phyloP scores from a whole-genome alignment of 1,140 invertebrate species.

The Daktulosphaira vitifoliae region DNA sequence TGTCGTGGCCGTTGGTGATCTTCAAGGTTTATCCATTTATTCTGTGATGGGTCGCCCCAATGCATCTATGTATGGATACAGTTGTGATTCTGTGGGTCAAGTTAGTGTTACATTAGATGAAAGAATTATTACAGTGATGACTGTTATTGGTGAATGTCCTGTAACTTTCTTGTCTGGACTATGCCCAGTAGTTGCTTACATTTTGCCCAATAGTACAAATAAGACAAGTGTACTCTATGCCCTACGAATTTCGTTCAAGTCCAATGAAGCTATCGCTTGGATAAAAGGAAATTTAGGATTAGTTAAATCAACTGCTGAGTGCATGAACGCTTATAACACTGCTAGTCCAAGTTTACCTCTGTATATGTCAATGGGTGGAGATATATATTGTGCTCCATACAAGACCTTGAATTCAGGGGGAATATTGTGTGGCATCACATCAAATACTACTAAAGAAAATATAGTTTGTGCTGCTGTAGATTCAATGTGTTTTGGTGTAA shows the following conservation, averaged over 20 bases:
- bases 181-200: background rate
- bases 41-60: background rate
- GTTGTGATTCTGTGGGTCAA: background rate
- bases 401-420: background rate
- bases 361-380: background rate
- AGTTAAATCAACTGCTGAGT: background rate
- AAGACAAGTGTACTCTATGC: background rate
- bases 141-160: background rate
- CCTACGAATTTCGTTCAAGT: background rate
- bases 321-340: background rate
- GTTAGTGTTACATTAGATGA: background rate
- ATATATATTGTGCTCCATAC: background rate
- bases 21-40: background rate
- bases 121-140: background rate
- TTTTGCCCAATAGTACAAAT: background rate
- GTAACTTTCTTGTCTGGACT: background rate
- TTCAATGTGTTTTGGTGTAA: background rate
- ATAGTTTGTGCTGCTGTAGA: background rate
- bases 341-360: background rate
- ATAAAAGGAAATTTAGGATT: background rate
- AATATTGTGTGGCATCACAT: slow-evolving; percentile 14
- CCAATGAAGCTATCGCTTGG: background rate
- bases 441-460: background rate
- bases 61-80: background rate
- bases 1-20: background rate